Evolutionary conservation across 2,888 invertebrate species (phyloP).

Genomic region (Eristalis intricaria): DNA sequence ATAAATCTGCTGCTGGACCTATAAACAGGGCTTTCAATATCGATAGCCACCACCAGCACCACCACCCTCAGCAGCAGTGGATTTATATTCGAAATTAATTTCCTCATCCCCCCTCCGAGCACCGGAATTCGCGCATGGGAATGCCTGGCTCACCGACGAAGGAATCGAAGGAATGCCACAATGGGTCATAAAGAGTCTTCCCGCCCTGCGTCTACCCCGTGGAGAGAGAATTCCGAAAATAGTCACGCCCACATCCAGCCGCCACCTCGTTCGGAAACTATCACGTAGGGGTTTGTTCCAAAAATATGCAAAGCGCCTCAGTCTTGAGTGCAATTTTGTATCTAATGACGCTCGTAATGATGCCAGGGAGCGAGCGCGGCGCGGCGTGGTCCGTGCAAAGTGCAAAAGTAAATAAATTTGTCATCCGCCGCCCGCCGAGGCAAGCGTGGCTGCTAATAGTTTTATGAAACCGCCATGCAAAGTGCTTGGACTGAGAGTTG

Average conservation of each 20-base stretch:
- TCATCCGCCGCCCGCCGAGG: constrained; percentile 11
- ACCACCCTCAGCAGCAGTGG: background rate
- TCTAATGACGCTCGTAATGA: constrained; percentile 27
- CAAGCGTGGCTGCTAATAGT: constrained; percentile 22
- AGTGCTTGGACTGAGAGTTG: constrained; percentile 10
- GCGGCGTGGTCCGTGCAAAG: background rate
- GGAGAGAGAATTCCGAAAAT: background rate
- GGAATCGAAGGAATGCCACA: background rate
- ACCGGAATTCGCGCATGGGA: no score
- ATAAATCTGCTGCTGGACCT: background rate
- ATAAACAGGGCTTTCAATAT: background rate
- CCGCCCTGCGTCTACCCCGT: no score
- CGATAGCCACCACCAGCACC: background rate
- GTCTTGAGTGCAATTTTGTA: constrained; percentile 51
- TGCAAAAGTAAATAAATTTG: constrained; percentile 53
- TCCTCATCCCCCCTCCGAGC: background rate
- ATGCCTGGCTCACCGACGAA: background rate
- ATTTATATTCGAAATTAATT: constrained; percentile 27
- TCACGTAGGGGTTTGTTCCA: background rate
- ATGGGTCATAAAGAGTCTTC: no score
- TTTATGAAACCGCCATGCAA: constrained; percentile 39
- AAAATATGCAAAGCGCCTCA: constrained; percentile 30
- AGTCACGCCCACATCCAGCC: background rate
- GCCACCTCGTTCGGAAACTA: background rate
- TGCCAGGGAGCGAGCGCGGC: constrained; percentile 1